Conservation (phyloP, 2,113 vertebrate genomes). For the Malurus melanocephalus region DNA sequence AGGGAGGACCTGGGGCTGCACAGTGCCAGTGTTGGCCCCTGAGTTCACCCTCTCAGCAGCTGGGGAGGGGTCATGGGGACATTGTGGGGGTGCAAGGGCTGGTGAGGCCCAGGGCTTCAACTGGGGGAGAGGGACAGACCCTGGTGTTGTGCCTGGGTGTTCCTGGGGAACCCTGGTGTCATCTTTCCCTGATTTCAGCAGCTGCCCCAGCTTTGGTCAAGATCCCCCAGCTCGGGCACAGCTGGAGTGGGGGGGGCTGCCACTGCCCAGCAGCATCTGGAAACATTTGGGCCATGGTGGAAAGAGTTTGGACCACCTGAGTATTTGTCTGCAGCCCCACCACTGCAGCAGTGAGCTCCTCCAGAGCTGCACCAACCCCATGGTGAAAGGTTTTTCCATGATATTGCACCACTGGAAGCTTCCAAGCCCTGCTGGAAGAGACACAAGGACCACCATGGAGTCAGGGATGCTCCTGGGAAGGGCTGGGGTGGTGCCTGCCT, state of each 20-base stretch:
- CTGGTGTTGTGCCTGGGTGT: fast-evolving
- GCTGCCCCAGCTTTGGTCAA: fast-evolving
- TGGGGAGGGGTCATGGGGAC: fast-evolving
- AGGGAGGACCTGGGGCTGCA: too few relatives aligned
- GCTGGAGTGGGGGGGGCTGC: fast-evolving
- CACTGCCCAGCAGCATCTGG: fast-evolving
- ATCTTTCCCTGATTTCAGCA: fast-evolving
- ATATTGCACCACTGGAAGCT: fast-evolving
- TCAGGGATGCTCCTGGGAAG: background rate
- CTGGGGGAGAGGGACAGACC: fast-evolving
- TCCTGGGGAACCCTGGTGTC: background rate
- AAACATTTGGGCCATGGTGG: fast-evolving
- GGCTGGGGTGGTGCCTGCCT: background rate
- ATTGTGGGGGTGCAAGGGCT: fast-evolving
- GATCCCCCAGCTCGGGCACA: fast-evolving
- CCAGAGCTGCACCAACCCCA: background rate
- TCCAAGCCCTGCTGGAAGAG: fast-evolving
- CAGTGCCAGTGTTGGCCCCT: fast-evolving
- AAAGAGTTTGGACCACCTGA: background rate
- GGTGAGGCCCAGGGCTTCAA: fast-evolving
- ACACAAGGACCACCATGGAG: fast-evolving
- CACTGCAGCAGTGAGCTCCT: background rate
- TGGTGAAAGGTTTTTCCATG: background rate
- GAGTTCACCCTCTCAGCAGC: background rate
- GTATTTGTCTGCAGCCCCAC: fast-evolving